Evolutionary conservation across 2,113 vertebrate species (phyloP), one percentile per base, ranked within the genome.

Genomic region (Antennarius striatus): DNA sequence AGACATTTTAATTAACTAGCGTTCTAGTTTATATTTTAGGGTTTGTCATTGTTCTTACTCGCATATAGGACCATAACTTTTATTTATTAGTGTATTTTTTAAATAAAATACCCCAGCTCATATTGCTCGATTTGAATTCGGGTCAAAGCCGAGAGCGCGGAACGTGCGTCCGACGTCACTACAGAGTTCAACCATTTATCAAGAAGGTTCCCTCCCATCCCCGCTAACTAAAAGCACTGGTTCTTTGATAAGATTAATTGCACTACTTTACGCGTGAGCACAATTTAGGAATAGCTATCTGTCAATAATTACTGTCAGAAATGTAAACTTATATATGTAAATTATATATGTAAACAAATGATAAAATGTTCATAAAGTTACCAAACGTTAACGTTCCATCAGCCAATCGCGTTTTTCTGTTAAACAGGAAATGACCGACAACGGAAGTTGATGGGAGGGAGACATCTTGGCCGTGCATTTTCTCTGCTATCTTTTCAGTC

Each of bases 111-210:
- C 9, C 11, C 9, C 1, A 43, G 42, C 6, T 30, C 8, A 2
- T 15, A 1, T 53, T 28, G 0, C 11, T 30, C 2, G 2, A 65
- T 73, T 73, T 67, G 57, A 79, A 63, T 71, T 63, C 15, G 46
- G 43, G 62, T 77, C 42, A 17, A 42, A 11, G 22, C 56, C 28
- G 17, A 70, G 48, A 62, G 63, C 75, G 75, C 63, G 79, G 57
- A 32, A 12, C 16, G 52, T 82, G 63, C 72, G 68, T 82, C 47
- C 75, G 65, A 85, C 79, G 11, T 85, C 79, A 79, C 53, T 3
- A 10, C 62, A 47, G 32, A 56, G 15, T 32, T 46, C 3, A 59
- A 6, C 0, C 0, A 10, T 0, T 6, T 12, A 15, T 8, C 71
- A 78, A 87, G 83, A 86, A 52, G 43, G 28, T 63, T 75, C 53